A percentile compares a stretch with the other conserved stretches of the same genome.
phyloP scores from a whole-genome alignment of 2,113 vertebrate species.

The Stomatorhinus ivindoensis region DNA sequence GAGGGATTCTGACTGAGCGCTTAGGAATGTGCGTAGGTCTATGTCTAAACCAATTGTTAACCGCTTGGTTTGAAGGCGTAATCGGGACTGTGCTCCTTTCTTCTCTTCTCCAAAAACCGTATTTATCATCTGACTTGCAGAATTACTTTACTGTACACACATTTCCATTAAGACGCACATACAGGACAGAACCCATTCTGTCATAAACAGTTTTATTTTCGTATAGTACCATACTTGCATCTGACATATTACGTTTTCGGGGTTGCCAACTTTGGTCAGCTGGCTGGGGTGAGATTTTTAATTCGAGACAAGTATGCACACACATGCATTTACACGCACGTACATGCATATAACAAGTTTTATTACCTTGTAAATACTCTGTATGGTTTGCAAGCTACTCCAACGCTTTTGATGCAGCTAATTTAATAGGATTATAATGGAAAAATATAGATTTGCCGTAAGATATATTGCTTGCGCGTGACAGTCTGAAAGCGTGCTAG shows the following conservation, averaged over 20 bases:
- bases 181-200: background rate
- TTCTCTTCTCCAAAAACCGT: background rate
- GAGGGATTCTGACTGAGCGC: background rate
- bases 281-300: background rate
- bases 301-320: background rate
- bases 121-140: background rate
- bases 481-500: background rate
- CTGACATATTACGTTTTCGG: background rate
- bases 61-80: background rate
- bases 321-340: background rate
- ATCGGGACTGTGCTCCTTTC: background rate
- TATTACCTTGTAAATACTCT: background rate
- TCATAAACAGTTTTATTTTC: background rate
- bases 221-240: background rate
- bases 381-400: background rate
- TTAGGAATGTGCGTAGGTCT: background rate
- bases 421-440: background rate
- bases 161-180: background rate
- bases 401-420: background rate
- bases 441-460: background rate
- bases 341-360: background rate
- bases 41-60: background rate
- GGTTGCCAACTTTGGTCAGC: background rate
- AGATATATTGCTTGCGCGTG: background rate
- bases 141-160: background rate